Conservation (phyloP, 2,113 vertebrate species). For the Heliornis fulica region DNA sequence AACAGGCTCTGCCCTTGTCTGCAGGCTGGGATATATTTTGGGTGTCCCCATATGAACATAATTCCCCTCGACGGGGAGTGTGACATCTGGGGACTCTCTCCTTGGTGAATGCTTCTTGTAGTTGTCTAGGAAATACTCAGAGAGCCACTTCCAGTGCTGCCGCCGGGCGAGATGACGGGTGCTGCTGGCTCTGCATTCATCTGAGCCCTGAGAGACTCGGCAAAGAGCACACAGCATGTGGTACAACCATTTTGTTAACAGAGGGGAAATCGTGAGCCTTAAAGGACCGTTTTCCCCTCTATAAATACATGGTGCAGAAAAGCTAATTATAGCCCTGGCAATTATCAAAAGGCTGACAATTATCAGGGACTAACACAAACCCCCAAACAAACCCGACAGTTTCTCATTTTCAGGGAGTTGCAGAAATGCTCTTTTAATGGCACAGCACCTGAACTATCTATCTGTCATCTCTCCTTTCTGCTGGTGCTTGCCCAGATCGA, state of each 20-base stretch:
- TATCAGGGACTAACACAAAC: not conserved
- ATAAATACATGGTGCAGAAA: not conserved
- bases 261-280: not conserved
- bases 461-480: not conserved
- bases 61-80: not conserved
- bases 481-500: not conserved
- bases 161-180: fast-evolving
- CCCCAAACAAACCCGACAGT: not conserved
- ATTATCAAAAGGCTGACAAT: not conserved
- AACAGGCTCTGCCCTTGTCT: not conserved
- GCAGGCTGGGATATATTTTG: not conserved
- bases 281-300: not conserved
- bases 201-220: not conserved
- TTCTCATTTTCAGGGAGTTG: not conserved
- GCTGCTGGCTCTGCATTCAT: not conserved
- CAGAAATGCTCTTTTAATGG: not conserved
- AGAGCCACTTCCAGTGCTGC: not conserved
- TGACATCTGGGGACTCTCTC: not conserved
- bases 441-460: not conserved
- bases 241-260: not conserved
- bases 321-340: conserved; percentile 16
- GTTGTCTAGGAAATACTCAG: conserved; percentile 11
- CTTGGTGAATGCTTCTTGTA: not conserved
- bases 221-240: not conserved
- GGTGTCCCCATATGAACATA: fast-evolving